Conservation (phyloP, 2,888 invertebrate species). For the Limnephilus lunatus region DNA sequence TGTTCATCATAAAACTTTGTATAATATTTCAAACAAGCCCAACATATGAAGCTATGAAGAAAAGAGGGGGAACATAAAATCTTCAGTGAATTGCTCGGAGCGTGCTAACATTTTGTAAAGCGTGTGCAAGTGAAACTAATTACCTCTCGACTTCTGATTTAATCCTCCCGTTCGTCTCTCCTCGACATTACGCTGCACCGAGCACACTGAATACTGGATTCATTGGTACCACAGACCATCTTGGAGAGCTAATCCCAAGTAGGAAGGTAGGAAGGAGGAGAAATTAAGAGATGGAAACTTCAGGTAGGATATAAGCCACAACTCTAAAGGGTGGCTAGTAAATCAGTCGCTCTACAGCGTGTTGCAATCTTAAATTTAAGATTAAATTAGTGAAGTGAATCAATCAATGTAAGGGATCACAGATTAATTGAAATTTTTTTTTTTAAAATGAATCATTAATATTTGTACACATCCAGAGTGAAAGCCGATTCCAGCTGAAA, state of each 20-base stretch:
- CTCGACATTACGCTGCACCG: neutral
- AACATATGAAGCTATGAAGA: neutral
- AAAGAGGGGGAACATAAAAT: neutral
- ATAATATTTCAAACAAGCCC: neutral
- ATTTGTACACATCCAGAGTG: too few species aligned
- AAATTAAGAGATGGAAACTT: neutral
- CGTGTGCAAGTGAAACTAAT: constrained; percentile 12
- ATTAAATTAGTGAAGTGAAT: neutral
- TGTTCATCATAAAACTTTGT: too few species aligned
- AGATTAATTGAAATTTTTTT: neutral
- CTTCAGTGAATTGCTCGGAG: neutral
- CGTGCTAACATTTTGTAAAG: neutral
- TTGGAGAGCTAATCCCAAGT: neutral
- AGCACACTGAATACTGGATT: neutral
- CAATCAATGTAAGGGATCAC: neutral
- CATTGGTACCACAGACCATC: neutral
- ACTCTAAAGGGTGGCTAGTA: neutral
- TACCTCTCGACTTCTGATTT: neutral
- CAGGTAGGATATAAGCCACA: neutral
- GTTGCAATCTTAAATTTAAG: neutral
- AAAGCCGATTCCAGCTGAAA: too few species aligned
- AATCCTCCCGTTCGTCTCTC: neutral
- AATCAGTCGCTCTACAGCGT: neutral
- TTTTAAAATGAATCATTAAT: neutral
- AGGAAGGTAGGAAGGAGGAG: neutral